Base-by-base conservation (phyloP, 2,113 vertebrate genomes). In the Lamprotornis superbus region DNA sequence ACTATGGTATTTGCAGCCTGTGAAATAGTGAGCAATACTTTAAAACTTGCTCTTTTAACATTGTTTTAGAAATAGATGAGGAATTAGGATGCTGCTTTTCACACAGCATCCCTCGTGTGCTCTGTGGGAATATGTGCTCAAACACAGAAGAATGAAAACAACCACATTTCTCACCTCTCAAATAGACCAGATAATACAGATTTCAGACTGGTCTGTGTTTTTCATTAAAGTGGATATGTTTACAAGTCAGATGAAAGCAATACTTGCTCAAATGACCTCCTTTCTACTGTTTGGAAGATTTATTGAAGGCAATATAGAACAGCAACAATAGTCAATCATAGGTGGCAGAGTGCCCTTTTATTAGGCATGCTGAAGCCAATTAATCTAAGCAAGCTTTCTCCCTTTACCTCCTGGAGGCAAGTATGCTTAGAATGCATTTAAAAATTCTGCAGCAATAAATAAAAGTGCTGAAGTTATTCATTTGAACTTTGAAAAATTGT, bases 191-290 rank as follows among this genome's bases (percentile, higher is more conserved):
- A 95, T 68, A 76, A 70, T 68, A 74, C 85, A 75, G 57, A 86
- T 71, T 69, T 95, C 75, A 94, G 81, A 94, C 57, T 56, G 65
- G 47, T 37, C 37, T n/a, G 61, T 71, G 78, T 87, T 94, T 97
- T 94, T 93, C 70, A 93, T 92, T 95, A 95, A 96, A 83, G 21
- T 53, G 39, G 42, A 64, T 52, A 75, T 74, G 83, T 96, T 95
- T 94, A 79, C 78, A 95, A 87, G 59, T 79, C 37, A 87, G 78
- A 88, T 52, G 42, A 79, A 94, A 70, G 64, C 71, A 88, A 57
- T 83, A 69, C 28, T 84, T 52, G 33, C 65, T 88, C 65, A 94
- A 94, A 94, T 53, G 49, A 88, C 87, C 79, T 83, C 55, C 17
- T 87, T 79, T 55, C 73, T 25, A 61, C 46, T 42, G 39, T 35